A percentile compares a stretch with the other conserved stretches of the same genome.
Conservation (phyloP, 2,797 vertebrate genomes). For the Spea hammondii region DNA sequence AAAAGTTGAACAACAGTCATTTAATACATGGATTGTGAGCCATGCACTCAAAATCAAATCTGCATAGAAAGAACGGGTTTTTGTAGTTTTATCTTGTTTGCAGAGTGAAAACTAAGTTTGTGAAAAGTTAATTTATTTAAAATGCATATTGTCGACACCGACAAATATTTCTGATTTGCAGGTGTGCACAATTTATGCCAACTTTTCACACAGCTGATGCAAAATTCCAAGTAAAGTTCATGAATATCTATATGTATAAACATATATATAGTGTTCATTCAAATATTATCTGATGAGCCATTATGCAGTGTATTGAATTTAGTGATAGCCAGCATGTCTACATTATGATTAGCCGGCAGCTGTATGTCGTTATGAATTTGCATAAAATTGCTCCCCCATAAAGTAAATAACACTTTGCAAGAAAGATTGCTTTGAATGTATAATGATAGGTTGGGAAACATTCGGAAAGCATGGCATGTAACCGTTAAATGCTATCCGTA, state of each 20-base stretch:
- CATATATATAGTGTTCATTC: conserved; percentile 44
- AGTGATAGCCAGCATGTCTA: conserved; percentile 43
- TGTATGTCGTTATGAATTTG: conserved; percentile 50
- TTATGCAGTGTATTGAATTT: conserved; percentile 48
- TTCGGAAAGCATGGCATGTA: conserved; percentile 55
- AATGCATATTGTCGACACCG: not conserved
- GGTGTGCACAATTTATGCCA: conserved; percentile 38
- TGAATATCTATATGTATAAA: conserved; percentile 46
- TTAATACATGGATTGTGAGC: too few relatives aligned
- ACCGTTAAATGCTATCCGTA: conserved; percentile 54
- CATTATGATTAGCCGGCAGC: conserved; percentile 51
- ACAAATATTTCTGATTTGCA: conserved; percentile 48
- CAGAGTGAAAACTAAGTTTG: too few relatives aligned
- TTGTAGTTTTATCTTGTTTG: too few relatives aligned
- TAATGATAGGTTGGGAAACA: conserved; percentile 52
- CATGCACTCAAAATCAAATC: too few relatives aligned
- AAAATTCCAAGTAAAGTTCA: conserved; percentile 35
- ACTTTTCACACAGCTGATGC: conserved; percentile 41
- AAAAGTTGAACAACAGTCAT: too few relatives aligned
- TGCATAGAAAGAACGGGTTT: too few relatives aligned
- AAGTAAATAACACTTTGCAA: conserved; percentile 44
- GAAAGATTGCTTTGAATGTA: conserved; percentile 49
- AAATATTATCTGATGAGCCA: conserved; percentile 52
- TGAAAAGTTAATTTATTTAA: too few relatives aligned
- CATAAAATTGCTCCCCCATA: conserved; percentile 50